phyloP scores from a whole-genome alignment of 2,113 vertebrate species.

The Hippocampus guttulatus region DNA sequence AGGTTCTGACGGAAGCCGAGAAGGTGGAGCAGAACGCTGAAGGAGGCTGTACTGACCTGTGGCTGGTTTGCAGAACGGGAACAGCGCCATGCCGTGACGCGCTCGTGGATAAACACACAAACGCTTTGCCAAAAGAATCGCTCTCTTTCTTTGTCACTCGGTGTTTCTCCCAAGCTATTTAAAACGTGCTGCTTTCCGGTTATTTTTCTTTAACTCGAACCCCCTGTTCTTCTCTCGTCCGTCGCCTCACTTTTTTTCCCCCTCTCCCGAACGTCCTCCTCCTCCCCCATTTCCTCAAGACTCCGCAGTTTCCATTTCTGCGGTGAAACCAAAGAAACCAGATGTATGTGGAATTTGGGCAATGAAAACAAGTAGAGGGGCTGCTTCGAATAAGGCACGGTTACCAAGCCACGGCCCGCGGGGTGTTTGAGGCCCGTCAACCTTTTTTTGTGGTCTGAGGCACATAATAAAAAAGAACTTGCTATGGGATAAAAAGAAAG shows the following conservation, averaged over 20 bases:
- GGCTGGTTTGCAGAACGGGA: slow-evolving; percentile 55
- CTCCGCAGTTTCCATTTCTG: slow-evolving; percentile 51
- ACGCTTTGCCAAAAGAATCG: neutral
- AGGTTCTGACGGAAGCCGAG: slow-evolving; percentile 11
- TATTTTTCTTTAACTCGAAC: slow-evolving; percentile 15
- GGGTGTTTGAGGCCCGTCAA: too few species aligned
- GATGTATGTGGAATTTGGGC: slow-evolving; percentile 57
- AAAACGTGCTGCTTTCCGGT: slow-evolving; percentile 26
- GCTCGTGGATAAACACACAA: slow-evolving; percentile 34
- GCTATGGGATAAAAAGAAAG: too few species aligned
- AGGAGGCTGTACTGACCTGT: slow-evolving; percentile 65
- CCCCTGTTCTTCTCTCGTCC: slow-evolving; percentile 4
- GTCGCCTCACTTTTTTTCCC: neutral
- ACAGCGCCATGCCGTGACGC: slow-evolving; percentile 57
- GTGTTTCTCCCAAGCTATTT: slow-evolving; percentile 8
- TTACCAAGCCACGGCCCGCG: too few species aligned
- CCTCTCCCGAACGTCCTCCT: slow-evolving; percentile 20
- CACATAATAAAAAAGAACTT: too few species aligned
- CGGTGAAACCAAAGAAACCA: slow-evolving; percentile 55
- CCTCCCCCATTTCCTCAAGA: slow-evolving; percentile 24
- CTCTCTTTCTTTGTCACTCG: neutral
- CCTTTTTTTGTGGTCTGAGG: too few species aligned
- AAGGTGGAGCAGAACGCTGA: slow-evolving; percentile 32
- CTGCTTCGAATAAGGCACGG: neutral
- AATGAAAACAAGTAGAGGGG: slow-evolving; percentile 26